Conservation (phyloP, 2,888 invertebrate species). For the Volucella inanis region DNA sequence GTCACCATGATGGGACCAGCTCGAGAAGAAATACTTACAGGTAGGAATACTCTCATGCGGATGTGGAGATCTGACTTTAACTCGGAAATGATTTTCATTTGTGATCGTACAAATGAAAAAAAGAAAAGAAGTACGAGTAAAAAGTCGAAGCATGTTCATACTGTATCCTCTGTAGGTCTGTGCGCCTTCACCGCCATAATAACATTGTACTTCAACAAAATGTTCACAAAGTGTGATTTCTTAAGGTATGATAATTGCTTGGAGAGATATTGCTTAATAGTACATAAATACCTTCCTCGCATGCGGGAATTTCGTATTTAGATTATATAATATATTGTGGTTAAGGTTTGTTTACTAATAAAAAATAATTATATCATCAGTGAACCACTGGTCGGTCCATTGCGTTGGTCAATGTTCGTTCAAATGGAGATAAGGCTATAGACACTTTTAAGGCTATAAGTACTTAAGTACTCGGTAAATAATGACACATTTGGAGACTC, state of each 20-base stretch:
- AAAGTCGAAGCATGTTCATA: constrained; percentile 15
- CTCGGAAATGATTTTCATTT: constrained; percentile 52
- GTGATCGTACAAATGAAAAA: background rate
- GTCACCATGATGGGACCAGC: constrained; percentile 1
- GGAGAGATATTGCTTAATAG: constrained; percentile 51
- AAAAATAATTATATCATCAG: constrained; percentile 50
- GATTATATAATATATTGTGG: constrained; percentile 19
- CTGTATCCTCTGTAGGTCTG: constrained; percentile 11
- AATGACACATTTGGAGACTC: background rate
- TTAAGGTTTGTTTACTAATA: constrained; percentile 31
- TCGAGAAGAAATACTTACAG: background rate
- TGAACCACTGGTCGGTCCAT: background rate
- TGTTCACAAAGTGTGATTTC: constrained; percentile 54
- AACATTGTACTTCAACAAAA: constrained; percentile 30
- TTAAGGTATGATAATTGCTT: constrained; percentile 51
- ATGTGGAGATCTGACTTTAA: constrained; percentile 11
- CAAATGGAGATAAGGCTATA: background rate
- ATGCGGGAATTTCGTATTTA: background rate
- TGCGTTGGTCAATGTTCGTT: too few relatives aligned
- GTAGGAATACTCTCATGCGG: too few relatives aligned
- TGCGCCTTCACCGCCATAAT: background rate
- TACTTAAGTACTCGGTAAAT: background rate
- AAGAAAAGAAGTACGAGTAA: background rate
- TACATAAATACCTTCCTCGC: constrained; percentile 21
- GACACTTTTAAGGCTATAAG: constrained; percentile 5